These are phyloP conservation scores for Coendou prehensilis DNA, from an alignment of 2,797 vertebrate genomes.

Conservation along the genomic window DNA sequence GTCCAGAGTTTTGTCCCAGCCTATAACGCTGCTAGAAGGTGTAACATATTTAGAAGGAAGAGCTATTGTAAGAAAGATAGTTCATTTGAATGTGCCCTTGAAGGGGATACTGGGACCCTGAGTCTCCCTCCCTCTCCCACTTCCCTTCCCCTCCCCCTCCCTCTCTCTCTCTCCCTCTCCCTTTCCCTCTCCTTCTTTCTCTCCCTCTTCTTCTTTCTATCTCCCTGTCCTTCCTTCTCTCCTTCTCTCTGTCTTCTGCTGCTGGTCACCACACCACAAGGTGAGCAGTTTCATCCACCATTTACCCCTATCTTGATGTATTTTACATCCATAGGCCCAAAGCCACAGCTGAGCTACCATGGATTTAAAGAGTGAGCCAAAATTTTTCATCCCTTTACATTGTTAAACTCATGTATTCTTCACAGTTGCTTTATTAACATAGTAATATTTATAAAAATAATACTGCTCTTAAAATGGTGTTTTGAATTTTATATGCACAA, in stretches of 20 bases:
- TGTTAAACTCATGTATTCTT: no score
- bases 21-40: background rate
- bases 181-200: background rate
- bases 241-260: background rate
- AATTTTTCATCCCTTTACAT: background rate
- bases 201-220: no score
- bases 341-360: background rate
- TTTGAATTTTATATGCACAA: conserved; percentile 96
- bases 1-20: background rate
- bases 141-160: accelerated
- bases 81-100: background rate
- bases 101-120: background rate
- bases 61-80: background rate
- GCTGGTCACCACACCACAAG: background rate
- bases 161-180: background rate
- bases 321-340: background rate
- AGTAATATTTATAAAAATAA: background rate
- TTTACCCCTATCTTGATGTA: background rate
- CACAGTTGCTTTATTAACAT: no score
- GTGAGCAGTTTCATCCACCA: background rate
- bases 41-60: background rate
- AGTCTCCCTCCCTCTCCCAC: background rate
- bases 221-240: background rate
- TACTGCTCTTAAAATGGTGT: conserved; percentile 99
- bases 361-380: background rate